Conservation (phyloP, 2,888 invertebrate genomes). For the Polyploca ridens region DNA sequence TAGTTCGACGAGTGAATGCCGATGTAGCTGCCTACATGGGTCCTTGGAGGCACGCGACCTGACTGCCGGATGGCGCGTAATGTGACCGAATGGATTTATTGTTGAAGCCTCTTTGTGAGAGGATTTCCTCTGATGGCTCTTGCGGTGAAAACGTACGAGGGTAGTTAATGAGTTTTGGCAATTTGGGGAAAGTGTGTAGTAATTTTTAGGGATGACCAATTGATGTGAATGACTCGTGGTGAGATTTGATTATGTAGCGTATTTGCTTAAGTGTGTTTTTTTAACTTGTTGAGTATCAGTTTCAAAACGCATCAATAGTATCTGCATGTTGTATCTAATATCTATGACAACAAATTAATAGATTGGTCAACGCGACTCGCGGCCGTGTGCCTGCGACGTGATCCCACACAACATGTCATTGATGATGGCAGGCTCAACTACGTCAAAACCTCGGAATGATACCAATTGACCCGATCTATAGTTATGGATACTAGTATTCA, state of each 20-base stretch:
- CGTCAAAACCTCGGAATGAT: neutral
- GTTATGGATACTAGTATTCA: too few relatives aligned
- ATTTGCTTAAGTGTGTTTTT: too few relatives aligned
- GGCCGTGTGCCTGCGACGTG: conserved; percentile 26
- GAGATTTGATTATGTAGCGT: too few relatives aligned
- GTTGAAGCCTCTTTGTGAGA: conserved; percentile 44
- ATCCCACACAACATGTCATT: conserved; percentile 14
- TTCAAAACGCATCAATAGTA: neutral
- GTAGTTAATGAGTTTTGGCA: neutral
- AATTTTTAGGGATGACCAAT: too few relatives aligned
- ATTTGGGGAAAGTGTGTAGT: neutral
- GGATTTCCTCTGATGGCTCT: conserved; percentile 13
- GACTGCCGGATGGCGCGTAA: conserved; percentile 45
- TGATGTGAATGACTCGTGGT: too few relatives aligned
- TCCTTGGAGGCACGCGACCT: conserved; percentile 47
- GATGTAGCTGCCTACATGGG: conserved; percentile 55
- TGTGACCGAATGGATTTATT: conserved; percentile 56
- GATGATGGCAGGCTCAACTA: neutral
- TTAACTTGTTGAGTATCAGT: too few relatives aligned
- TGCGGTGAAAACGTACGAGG: conserved; percentile 4
- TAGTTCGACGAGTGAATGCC: conserved; percentile 46
- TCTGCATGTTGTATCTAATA: neutral
- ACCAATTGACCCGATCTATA: too few relatives aligned
- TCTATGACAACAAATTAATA: conserved; percentile 17
- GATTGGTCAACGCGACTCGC: conserved; percentile 24